Evolutionary conservation across 2,888 invertebrate species (phyloP).

Genomic region (Mythimna lalbum): DNA sequence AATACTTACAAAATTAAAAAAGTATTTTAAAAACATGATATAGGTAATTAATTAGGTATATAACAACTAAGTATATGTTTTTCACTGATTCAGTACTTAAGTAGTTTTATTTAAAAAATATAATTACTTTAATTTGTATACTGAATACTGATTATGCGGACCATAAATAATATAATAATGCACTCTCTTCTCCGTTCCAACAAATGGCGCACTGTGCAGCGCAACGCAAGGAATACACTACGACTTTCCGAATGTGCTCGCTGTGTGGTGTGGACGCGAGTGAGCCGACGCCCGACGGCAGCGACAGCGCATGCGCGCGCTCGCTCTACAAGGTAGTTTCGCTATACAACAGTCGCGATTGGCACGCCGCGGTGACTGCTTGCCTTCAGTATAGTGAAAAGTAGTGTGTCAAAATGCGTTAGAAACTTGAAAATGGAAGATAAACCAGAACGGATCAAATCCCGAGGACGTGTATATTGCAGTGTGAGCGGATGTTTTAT

Average conservation of each 20-base stretch:
- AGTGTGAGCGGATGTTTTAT: conserved; percentile 35
- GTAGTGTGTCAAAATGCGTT: too few relatives aligned
- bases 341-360: conserved; percentile 39
- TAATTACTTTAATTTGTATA: too few relatives aligned
- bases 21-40: too few relatives aligned
- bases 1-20: too few relatives aligned
- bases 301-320: not conserved
- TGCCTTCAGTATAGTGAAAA: not conserved
- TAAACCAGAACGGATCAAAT: not conserved
- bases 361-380: conserved; percentile 15
- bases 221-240: not conserved
- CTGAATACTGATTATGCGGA: too few relatives aligned
- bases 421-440: not conserved
- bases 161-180: not conserved
- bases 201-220: not conserved
- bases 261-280: not conserved
- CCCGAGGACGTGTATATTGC: conserved; percentile 34
- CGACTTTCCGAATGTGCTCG: too few relatives aligned
- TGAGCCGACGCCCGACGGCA: conserved; percentile 14
- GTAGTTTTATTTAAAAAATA: not conserved
- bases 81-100: not conserved
- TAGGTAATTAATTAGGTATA: too few relatives aligned
- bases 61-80: too few relatives aligned
- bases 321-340: conserved; percentile 32
- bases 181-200: not conserved